A percentile compares a stretch with the other conserved stretches of the same genome.
Evolutionary conservation across 2,113 vertebrate species (phyloP).

Genomic region (Ammodytes marinus): DNA sequence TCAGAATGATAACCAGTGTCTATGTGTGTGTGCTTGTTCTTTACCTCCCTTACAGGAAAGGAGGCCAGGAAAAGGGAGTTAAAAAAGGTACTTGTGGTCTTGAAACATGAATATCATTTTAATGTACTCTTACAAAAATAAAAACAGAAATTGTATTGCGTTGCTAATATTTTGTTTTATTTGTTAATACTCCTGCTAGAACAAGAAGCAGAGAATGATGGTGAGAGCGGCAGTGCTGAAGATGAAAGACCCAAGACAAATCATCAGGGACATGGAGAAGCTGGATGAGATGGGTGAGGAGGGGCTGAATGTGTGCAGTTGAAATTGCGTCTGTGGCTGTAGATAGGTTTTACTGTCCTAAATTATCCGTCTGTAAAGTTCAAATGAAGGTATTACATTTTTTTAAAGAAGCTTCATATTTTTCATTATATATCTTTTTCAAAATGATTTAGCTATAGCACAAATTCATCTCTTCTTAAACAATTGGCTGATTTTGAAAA

Average conservation of each 20-base stretch:
- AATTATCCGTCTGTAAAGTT: neutral
- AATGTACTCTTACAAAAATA: neutral
- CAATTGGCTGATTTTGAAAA: neutral
- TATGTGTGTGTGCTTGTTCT: neutral
- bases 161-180: neutral
- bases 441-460: neutral
- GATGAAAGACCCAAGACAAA: constrained; percentile 99
- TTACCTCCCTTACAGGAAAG: constrained; percentile 87
- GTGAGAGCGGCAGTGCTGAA: constrained; percentile 97
- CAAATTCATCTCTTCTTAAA: neutral
- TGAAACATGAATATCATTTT: neutral
- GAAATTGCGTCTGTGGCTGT: neutral
- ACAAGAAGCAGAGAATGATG: constrained; percentile 99
- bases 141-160: rapidly evolving
- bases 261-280: constrained; percentile 99
- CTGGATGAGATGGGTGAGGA: constrained; percentile 97
- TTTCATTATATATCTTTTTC: neutral
- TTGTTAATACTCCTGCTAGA: constrained; percentile 79
- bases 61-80: constrained; percentile 98
- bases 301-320: neutral
- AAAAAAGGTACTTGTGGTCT: constrained; percentile 90
- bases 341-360: neutral
- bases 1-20: neutral
- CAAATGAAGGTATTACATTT: too few species aligned
- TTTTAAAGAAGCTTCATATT: neutral